Evolutionary conservation across 2,797 vertebrate species (phyloP).

Genomic region (Lutjanus argentimaculatus): DNA sequence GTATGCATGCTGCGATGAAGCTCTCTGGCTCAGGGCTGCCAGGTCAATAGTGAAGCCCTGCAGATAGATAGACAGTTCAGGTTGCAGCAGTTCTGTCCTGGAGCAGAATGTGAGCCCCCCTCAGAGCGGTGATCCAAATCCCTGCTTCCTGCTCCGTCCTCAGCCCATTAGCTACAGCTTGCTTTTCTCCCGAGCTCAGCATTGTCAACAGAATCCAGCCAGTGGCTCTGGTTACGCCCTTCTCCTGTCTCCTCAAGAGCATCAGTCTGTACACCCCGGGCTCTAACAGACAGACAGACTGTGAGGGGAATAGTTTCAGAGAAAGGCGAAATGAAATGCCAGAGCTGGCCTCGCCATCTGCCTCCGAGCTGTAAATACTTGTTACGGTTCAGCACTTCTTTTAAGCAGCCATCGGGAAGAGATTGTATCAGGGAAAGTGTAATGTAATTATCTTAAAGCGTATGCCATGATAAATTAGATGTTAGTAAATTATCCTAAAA

Average conservation of each 20-base stretch:
- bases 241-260: conserved; percentile 73
- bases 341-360: conserved; percentile 46
- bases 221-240: conserved; percentile 73
- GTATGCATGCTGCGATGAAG: conserved; percentile 20
- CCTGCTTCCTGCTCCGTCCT: conserved; percentile 65
- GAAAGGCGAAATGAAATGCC: conserved; percentile 51
- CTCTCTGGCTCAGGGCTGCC: conserved; percentile 30
- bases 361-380: conserved; percentile 58
- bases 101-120: conserved; percentile 79
- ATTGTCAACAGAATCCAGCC: conserved; percentile 56
- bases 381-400: conserved; percentile 51
- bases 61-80: conserved; percentile 56
- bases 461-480: conserved; percentile 62
- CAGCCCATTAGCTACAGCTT: conserved; percentile 66
- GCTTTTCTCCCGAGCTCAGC: conserved; percentile 74
- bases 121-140: conserved; percentile 66
- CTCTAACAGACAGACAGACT: conserved; percentile 33
- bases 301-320: conserved; percentile 32
- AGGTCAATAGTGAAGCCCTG: conserved; percentile 54
- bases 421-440: conserved; percentile 59
- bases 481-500: conserved; percentile 47
- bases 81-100: conserved; percentile 73
- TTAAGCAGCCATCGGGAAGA: conserved; percentile 42
- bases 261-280: conserved; percentile 48
- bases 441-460: conserved; percentile 65